Conservation (phyloP, 2,888 invertebrate species). For the Pedicia rivosa region DNA sequence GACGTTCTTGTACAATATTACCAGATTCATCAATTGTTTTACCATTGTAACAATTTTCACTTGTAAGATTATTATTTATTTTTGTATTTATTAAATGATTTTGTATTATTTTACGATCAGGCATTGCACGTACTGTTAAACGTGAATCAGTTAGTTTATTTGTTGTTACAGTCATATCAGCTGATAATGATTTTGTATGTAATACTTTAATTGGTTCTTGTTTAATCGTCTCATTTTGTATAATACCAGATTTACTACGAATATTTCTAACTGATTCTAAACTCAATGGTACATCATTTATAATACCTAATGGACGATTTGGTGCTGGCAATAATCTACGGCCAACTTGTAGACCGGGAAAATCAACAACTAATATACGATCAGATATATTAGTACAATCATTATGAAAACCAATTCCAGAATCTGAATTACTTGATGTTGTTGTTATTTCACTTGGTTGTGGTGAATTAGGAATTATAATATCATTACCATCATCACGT, state of each 20-base stretch:
- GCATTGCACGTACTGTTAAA: conserved; percentile 50
- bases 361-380: conserved; percentile 61
- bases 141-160: conserved; percentile 16
- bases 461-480: conserved; percentile 49
- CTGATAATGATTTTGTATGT: conserved; percentile 9
- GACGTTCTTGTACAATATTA: conserved; percentile 18
- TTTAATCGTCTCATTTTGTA: not conserved
- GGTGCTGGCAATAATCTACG: not conserved
- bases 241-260: conserved; percentile 4
- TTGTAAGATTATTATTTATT: not conserved
- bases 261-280: conserved; percentile 7
- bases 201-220: not conserved
- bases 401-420: conserved; percentile 86
- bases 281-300: conserved; percentile 8
- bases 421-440: conserved; percentile 86
- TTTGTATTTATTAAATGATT: conserved; percentile 8
- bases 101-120: conserved; percentile 33
- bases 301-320: conserved; percentile 8
- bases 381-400: conserved; percentile 73
- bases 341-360: conserved; percentile 31
- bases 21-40: conserved; percentile 6
- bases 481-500: conserved; percentile 9
- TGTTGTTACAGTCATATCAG: conserved; percentile 1
- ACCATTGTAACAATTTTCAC: conserved; percentile 1
- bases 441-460: conserved; percentile 70